These are phyloP conservation scores for Adrianichthys oophorus DNA, from an alignment of 2,797 vertebrate species.

Conservation along the genomic window DNA sequence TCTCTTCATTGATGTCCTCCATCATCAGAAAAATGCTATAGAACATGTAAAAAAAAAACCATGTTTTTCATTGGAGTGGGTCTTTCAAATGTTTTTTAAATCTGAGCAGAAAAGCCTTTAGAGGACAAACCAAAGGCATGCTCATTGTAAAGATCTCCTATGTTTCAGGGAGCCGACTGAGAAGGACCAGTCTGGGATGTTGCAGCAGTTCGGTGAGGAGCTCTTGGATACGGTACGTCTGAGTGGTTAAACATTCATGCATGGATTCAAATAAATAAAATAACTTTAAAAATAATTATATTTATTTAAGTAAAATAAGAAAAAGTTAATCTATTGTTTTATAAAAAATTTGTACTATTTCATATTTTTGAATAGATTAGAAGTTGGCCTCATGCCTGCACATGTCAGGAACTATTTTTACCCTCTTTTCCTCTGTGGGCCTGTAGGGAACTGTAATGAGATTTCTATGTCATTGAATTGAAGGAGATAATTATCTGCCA, in stretches of 20 bases:
- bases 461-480: slow-evolving; percentile 51
- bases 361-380: too few species aligned
- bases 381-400: not conserved
- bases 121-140: too few species aligned
- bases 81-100: not conserved
- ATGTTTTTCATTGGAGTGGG: too few species aligned
- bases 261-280: too few species aligned
- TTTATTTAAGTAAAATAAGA: too few species aligned
- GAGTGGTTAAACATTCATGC: not conserved
- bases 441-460: slow-evolving; percentile 41
- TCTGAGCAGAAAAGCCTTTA: not conserved
- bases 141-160: slow-evolving; percentile 8
- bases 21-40: too few species aligned
- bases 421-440: slow-evolving; percentile 51
- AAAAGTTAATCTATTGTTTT: too few species aligned
- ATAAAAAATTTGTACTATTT: too few species aligned
- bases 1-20: too few species aligned
- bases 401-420: slow-evolving; percentile 29
- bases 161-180: slow-evolving; percentile 57
- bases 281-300: too few species aligned
- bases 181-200: slow-evolving; percentile 31
- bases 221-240: slow-evolving; percentile 44
- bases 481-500: slow-evolving; percentile 54
- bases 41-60: too few species aligned
- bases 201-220: slow-evolving; percentile 43